Conservation (phyloP, 1,140 invertebrate genomes). For the Meloidogyne hapla region DNA sequence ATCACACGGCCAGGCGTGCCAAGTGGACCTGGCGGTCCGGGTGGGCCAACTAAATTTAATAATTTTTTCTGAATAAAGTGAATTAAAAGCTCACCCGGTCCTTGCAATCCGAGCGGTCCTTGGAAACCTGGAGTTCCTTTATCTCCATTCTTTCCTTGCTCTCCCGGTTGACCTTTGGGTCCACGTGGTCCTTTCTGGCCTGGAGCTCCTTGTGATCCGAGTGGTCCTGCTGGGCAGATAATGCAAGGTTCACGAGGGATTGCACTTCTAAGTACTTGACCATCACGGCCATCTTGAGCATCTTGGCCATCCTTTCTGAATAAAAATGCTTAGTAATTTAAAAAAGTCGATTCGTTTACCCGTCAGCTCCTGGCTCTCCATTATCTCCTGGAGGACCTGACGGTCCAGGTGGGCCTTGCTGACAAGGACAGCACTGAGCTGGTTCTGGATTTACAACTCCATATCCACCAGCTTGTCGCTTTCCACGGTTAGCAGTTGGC, state of each 20-base stretch:
- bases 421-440: slow-evolving; percentile 52
- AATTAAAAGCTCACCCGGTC: slow-evolving; percentile 24
- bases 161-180: slow-evolving; percentile 57
- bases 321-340: slow-evolving; percentile 3
- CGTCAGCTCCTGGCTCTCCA: slow-evolving; percentile 35
- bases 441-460: slow-evolving; percentile 41
- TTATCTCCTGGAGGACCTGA: slow-evolving; percentile 53
- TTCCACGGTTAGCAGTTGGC: slow-evolving; percentile 1
- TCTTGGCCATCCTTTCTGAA: slow-evolving; percentile 58
- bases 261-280: slow-evolving; percentile 49
- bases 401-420: slow-evolving; percentile 58
- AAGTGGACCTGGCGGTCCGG: slow-evolving; percentile 54
- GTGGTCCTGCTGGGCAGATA: slow-evolving; percentile 61
- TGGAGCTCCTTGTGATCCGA: slow-evolving; percentile 46
- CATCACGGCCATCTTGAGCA: slow-evolving; percentile 48
- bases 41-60: slow-evolving; percentile 39
- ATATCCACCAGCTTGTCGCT: slow-evolving; percentile 37
- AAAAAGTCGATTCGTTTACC: neutral
- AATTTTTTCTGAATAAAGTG: neutral
- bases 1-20: slow-evolving; percentile 52
- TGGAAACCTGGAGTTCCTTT: slow-evolving; percentile 54
- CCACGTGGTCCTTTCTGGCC: slow-evolving; percentile 63
- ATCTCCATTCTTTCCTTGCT: slow-evolving; percentile 54
- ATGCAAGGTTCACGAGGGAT: slow-evolving; percentile 61
- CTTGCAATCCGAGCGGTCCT: slow-evolving; percentile 41